These are phyloP conservation scores for Grallaria varia DNA, from an alignment of 2,113 vertebrate species.

Conservation along the genomic window DNA sequence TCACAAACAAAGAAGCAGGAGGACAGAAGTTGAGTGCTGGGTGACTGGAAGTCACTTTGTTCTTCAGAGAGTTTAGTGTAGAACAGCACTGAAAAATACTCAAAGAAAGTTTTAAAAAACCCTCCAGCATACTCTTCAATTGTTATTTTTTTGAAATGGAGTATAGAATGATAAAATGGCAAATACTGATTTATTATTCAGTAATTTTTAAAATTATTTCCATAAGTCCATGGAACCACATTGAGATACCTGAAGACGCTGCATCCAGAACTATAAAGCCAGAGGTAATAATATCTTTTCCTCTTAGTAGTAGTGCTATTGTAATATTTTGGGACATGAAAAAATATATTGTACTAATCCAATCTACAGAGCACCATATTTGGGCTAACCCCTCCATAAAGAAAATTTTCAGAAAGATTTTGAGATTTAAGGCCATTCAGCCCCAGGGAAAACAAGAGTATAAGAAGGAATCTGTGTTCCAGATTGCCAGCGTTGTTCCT, in stretches of 20 bases:
- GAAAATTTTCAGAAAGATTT: neutral
- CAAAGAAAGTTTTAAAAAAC: slow-evolving; percentile 28
- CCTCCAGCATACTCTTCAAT: neutral
- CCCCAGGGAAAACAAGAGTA: neutral
- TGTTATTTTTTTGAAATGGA: neutral
- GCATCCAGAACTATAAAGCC: neutral
- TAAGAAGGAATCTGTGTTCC: neutral
- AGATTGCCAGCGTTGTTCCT: neutral
- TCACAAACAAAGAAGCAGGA: neutral
- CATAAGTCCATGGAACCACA: slow-evolving; percentile 21
- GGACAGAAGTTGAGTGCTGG: slow-evolving; percentile 11
- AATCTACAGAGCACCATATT: neutral
- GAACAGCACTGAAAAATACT: slow-evolving; percentile 1
- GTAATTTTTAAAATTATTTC: slow-evolving; percentile 24
- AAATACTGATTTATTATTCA: neutral
- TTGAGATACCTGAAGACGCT: neutral
- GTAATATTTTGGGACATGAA: neutral
- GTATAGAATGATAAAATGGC: neutral
- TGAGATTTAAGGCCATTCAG: neutral
- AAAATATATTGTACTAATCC: neutral
- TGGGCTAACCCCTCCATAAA: neutral
- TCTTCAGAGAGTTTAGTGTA: neutral
- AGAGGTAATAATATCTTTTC: neutral
- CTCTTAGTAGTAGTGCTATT: neutral
- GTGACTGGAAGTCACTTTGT: slow-evolving; percentile 20